phyloP scores from a whole-genome alignment of 1,140 invertebrate species.

The Nasonia vitripennis region DNA sequence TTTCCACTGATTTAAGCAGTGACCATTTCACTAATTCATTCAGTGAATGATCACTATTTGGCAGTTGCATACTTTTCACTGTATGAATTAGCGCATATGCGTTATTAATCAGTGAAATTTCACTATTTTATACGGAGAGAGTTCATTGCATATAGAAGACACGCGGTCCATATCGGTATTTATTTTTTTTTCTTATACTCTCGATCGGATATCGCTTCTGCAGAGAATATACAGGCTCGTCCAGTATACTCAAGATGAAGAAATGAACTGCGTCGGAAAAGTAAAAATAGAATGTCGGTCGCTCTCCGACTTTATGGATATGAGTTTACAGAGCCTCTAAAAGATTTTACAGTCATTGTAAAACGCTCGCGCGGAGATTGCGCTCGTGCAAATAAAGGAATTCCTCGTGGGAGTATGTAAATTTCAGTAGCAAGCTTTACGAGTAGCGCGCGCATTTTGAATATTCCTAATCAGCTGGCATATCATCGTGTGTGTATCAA shows the following conservation, averaged over 20 bases:
- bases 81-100: too few species aligned
- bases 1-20: too few species aligned
- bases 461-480: too few species aligned
- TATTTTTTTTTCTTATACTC: background rate
- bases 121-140: too few species aligned
- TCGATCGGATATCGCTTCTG: background rate
- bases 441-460: background rate
- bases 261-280: background rate
- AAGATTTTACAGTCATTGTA: conserved; percentile 1
- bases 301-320: background rate
- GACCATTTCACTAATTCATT: too few species aligned
- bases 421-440: background rate
- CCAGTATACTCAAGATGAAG: background rate
- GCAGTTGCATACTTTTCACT: too few species aligned
- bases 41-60: too few species aligned
- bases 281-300: background rate
- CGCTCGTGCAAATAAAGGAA: background rate
- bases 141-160: background rate
- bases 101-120: too few species aligned
- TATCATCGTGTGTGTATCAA: too few species aligned
- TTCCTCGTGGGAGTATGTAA: background rate
- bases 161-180: background rate
- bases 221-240: background rate
- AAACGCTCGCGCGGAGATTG: background rate
- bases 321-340: background rate